phyloP scores from a whole-genome alignment of 2,888 invertebrate genomes.

The Lasioglossum pauxillum region DNA sequence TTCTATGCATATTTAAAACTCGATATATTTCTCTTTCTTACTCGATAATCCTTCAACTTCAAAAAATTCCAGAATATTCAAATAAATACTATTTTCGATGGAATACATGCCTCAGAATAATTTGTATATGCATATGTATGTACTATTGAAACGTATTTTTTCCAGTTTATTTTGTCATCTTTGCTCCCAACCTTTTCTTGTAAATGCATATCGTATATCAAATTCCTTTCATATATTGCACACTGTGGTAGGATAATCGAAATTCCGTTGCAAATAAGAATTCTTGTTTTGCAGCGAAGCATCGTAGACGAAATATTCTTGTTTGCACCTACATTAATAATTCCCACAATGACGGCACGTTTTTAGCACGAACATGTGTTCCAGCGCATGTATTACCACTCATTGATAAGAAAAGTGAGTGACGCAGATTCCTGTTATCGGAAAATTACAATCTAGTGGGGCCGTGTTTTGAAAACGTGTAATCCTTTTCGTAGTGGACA shows the following conservation, averaged over 20 bases:
- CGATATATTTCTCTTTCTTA: not conserved
- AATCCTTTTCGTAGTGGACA: not conserved
- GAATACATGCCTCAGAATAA: not conserved
- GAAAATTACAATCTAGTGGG: not conserved
- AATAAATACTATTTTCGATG: not conserved
- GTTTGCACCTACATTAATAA: not conserved
- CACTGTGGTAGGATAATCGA: not conserved
- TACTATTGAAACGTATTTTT: not conserved
- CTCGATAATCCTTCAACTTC: not conserved
- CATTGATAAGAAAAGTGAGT: slow-evolving; percentile 30
- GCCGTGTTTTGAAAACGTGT: not conserved
- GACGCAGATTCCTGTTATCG: slow-evolving; percentile 24
- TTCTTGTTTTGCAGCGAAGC: not conserved
- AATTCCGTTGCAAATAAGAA: not conserved
- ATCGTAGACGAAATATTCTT: not conserved
- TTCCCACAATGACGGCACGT: not conserved
- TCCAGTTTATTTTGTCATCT: not conserved
- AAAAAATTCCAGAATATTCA: not conserved
- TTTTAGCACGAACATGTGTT: slow-evolving; percentile 28
- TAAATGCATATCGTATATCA: not conserved
- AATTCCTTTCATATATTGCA: not conserved
- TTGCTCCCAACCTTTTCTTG: not conserved
- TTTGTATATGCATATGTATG: not conserved
- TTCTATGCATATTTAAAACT: not conserved
- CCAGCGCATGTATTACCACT: not conserved